Conservation (phyloP, 2,888 invertebrate genomes). For the Endomychus coccineus region DNA sequence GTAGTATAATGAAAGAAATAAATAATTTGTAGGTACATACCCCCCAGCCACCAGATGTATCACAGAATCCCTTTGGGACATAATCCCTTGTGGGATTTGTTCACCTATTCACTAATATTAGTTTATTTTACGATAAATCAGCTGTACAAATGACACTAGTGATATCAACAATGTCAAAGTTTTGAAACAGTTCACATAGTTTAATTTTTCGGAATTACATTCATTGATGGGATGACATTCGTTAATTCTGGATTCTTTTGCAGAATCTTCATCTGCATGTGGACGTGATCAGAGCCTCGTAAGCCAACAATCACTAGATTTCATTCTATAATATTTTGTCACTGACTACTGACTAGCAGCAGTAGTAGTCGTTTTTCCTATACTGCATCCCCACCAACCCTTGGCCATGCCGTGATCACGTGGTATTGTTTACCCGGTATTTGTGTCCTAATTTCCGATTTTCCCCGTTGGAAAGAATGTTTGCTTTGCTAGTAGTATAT, state of each 20-base stretch:
- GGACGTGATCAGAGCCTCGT: constrained; percentile 34
- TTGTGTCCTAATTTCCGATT: constrained; percentile 10
- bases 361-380: constrained; percentile 34
- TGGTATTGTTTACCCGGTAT: constrained; percentile 37
- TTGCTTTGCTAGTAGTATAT: too few species aligned
- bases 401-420: constrained; percentile 40
- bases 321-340: constrained; percentile 25
- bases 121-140: too few species aligned
- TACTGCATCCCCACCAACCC: constrained; percentile 25
- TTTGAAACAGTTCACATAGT: not conserved
- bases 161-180: constrained; percentile 8
- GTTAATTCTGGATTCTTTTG: not conserved
- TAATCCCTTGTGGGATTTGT: constrained; percentile 31
- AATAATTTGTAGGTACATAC: constrained; percentile 68
- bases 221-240: constrained; percentile 2
- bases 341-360: too few species aligned
- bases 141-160: constrained; percentile 15
- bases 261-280: constrained; percentile 6
- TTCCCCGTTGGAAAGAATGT: not conserved
- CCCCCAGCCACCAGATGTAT: constrained; percentile 94
- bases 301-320: constrained; percentile 25
- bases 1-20: too few species aligned
- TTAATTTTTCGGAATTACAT: not conserved
- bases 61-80: constrained; percentile 78
- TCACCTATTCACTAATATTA: not conserved